These are phyloP conservation scores for Halesus radiatus DNA, from an alignment of 1,140 invertebrate species.

Conservation along the genomic window DNA sequence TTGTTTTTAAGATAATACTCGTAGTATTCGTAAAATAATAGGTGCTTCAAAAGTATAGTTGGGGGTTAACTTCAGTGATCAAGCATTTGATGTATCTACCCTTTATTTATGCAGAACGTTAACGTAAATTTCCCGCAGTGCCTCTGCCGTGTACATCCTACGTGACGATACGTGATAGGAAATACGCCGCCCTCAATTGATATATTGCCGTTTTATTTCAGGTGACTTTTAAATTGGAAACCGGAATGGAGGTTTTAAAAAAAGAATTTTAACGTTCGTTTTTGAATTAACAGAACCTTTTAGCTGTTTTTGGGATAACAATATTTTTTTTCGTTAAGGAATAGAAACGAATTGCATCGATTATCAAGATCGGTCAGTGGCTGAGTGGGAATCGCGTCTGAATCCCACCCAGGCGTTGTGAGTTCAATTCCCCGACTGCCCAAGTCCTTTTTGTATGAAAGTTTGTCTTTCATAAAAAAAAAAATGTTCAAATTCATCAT, in stretches of 20 bases:
- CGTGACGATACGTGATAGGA: slow-evolving; percentile 30
- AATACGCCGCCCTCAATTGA: slow-evolving; percentile 13
- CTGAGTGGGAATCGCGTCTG: too few relatives aligned
- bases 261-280: too few relatives aligned
- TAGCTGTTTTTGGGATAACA: neutral
- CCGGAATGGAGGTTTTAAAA: neutral
- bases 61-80: neutral
- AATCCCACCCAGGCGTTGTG: too few relatives aligned
- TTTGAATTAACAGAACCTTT: neutral
- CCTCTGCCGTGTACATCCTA: neutral
- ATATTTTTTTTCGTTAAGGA: too few relatives aligned
- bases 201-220: slow-evolving; percentile 35
- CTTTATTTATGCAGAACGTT: slow-evolving; percentile 21
- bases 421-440: too few relatives aligned
- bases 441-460: too few relatives aligned
- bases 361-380: too few relatives aligned
- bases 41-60: neutral
- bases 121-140: slow-evolving; percentile 1
- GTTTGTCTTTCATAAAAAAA: too few relatives aligned
- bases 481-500: too few relatives aligned
- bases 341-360: too few relatives aligned
- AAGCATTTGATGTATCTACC: neutral
- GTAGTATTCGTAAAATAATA: too few relatives aligned
- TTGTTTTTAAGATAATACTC: too few relatives aligned
- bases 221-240: slow-evolving; percentile 37